Percentiles rank a stretch among this genome's conserved stretches.
Conservation (phyloP, 2,113 vertebrate species). For the Phyllostomus hastatus region DNA sequence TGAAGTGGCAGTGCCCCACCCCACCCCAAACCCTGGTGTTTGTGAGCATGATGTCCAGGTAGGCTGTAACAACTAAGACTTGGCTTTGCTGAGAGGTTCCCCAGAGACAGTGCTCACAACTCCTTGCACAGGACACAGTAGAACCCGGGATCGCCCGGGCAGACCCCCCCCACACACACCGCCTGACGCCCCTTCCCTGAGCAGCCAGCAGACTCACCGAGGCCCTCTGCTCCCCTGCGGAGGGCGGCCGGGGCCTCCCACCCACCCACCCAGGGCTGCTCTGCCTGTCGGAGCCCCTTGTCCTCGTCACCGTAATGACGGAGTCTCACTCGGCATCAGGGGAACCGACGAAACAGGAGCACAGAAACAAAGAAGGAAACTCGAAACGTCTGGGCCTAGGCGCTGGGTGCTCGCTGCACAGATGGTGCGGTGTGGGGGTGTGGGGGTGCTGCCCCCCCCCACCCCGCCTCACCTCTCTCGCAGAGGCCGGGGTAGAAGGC, state of each 20-base stretch:
- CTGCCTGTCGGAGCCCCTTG: background rate
- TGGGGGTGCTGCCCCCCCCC: fast-evolving
- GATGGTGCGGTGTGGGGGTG: too few relatives aligned
- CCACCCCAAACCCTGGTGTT: background rate
- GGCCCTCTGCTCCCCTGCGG: too few relatives aligned
- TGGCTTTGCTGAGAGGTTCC: background rate
- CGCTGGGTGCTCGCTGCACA: too few relatives aligned
- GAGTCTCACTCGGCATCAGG: background rate
- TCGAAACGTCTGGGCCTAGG: too few relatives aligned
- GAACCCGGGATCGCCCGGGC: too few relatives aligned
- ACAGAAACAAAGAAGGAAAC: background rate
- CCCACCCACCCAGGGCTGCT: background rate
- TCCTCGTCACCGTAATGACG: background rate
- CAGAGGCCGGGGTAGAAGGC: conserved; percentile 83
- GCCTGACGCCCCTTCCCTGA: background rate
- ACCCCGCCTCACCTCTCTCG: conserved; percentile 61
- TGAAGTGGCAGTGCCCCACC: background rate
- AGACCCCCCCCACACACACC: too few relatives aligned
- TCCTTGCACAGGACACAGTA: background rate
- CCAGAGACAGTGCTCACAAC: background rate
- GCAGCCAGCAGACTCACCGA: background rate
- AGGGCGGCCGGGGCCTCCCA: too few relatives aligned
- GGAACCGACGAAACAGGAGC: background rate
- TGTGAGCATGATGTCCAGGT: background rate
- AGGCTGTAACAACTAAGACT: background rate